phyloP scores from a whole-genome alignment of 2,113 vertebrate species.

The Trinectes maculatus region DNA sequence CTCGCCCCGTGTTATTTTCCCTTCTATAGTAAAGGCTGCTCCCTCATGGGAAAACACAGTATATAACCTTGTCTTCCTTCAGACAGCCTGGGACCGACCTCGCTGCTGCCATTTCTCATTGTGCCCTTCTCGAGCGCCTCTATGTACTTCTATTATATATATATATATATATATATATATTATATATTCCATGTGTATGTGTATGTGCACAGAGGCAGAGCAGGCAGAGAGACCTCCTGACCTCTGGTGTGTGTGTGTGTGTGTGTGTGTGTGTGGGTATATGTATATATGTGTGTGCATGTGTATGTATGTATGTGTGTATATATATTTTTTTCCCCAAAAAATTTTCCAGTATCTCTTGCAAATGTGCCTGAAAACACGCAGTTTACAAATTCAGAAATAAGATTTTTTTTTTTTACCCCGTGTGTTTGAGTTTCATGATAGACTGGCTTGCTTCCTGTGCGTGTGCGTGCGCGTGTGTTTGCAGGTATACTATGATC shows the following conservation, averaged over 20 bases:
- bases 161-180: too few species aligned
- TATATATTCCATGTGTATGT: too few species aligned
- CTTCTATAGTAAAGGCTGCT: constrained; percentile 29
- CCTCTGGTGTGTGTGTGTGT: constrained; percentile 28
- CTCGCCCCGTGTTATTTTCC: constrained; percentile 63
- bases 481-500: constrained; percentile 31
- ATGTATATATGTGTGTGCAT: constrained; percentile 26
- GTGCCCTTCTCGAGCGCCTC: constrained; percentile 8
- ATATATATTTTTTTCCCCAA: not conserved
- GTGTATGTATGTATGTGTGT: constrained; percentile 31
- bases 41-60: constrained; percentile 48
- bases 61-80: constrained; percentile 60
- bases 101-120: constrained; percentile 37
- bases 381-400: constrained; percentile 27
- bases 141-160: too few species aligned
- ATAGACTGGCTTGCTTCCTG: constrained; percentile 38
- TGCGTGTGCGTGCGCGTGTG: constrained; percentile 16
- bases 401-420: constrained; percentile 48
- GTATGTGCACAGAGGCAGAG: too few species aligned
- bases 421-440: constrained; percentile 45
- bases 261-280: constrained; percentile 25
- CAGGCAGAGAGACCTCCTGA: too few species aligned
- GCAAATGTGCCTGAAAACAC: constrained; percentile 17
- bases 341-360: not conserved
- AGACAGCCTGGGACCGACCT: constrained; percentile 33